Base-by-base conservation (phyloP, 1,140 invertebrate species). In the Acromyrmex charruanus region DNA sequence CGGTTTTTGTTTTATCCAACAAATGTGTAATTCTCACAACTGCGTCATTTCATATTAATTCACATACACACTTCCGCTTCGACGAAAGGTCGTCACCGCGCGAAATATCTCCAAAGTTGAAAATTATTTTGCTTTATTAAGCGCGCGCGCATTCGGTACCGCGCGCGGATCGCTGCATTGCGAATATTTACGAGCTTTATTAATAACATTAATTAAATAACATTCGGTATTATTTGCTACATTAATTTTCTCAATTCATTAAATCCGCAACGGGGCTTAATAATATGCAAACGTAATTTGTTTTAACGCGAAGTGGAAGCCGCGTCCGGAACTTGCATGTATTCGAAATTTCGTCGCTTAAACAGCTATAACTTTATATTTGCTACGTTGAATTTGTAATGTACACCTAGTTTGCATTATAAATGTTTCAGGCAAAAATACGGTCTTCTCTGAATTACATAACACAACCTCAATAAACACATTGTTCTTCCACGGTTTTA, bases 141-240 rank as follows among this genome's bases (percentile, higher is more conserved):
- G 10, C 77, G 31, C 49, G 12, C 14, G 77, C 28, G 51, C 44
- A 16, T 35, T 16, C 44, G n/a, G n/a, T 31, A 10, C 9, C 18
- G 21, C 53, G 53, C 31, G 31, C 35, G 55, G 5, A 9, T 28
- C 55, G 39, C 12, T 21, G 21, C 39, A n/a, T 44, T 28, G 3
- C 63, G 28, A 82, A 82, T 82, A 82, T 82, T 82, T 82, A 49
- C 68, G 25, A 74, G 58, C 68, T 82, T 74, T 82, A 82, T 82
- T 82, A 82, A 82, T 74, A 82, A 74, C 80, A 39, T 82, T 82
- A 82, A 82, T 82, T 82, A 82, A 82, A 82, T 82, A 61, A 82
- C 53, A 82, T 82, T 82, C 39, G 53, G 25, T 44, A 74, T 82
- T 82, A 82, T 82, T 74, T 82, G 53, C 80, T 44, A 59, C 68